Percentiles rank a stretch among this genome's conserved stretches.
Evolutionary conservation across 2,888 invertebrate genomes (phyloP).

Genomic region (Cryptocheilus praepositus): DNA sequence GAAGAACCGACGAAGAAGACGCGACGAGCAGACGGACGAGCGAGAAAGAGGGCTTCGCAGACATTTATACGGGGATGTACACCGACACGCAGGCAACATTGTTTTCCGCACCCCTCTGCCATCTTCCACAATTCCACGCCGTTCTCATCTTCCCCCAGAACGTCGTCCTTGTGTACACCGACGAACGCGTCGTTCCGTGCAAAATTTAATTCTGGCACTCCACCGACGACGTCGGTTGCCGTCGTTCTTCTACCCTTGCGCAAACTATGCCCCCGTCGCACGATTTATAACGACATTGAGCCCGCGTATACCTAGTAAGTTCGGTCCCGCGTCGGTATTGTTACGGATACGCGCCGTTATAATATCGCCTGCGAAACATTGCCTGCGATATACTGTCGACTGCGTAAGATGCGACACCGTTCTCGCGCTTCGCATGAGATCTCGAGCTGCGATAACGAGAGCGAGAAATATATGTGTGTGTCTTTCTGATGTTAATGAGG

Average conservation of each 20-base stretch:
- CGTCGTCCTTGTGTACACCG: conserved; percentile 9
- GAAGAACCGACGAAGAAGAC: too few species aligned
- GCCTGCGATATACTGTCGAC: too few species aligned
- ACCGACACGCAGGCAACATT: conserved; percentile 28
- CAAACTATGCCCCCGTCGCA: conserved; percentile 16
- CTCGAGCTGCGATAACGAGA: too few species aligned
- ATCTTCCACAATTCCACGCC: conserved; percentile 1
- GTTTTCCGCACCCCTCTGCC: conserved; percentile 27
- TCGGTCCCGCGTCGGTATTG: too few species aligned
- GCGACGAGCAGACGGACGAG: too few species aligned
- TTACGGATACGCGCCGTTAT: too few species aligned
- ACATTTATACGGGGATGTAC: conserved; percentile 29
- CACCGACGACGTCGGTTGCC: conserved; percentile 1
- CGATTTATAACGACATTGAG: conserved; percentile 57
- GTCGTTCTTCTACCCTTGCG: not conserved
- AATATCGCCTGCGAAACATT: too few species aligned
- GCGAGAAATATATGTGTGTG: too few species aligned
- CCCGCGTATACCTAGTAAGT: conserved; percentile 15
- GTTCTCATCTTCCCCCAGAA: conserved; percentile 8
- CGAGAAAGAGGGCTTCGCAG: conserved; percentile 18
- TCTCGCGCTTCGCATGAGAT: too few species aligned
- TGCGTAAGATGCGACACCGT: too few species aligned
- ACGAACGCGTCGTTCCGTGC: conserved; percentile 32
- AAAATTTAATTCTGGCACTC: conserved; percentile 49
- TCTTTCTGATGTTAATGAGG: too few species aligned